Conservation (phyloP, 2,797 vertebrate species). For the Halcyon badia region DNA sequence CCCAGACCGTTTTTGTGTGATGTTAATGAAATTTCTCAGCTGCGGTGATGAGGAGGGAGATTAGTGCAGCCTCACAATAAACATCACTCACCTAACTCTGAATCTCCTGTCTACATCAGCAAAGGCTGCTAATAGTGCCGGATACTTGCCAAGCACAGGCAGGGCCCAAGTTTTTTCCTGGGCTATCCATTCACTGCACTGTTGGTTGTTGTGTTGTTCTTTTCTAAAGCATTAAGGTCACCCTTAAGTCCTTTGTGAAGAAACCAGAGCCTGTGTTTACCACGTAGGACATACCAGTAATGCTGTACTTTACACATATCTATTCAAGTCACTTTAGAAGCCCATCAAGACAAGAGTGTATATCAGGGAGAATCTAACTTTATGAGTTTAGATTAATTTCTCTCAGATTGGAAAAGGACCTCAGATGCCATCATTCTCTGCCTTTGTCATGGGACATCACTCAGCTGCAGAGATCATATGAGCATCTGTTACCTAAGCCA, state of each 20-base stretch:
- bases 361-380: constrained; percentile 20
- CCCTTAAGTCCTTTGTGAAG: not conserved
- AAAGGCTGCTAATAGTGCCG: not conserved
- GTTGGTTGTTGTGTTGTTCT: not conserved
- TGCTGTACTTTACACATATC: not conserved
- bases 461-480: not conserved
- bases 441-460: not conserved
- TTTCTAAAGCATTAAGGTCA: not conserved
- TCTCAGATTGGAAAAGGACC: not conserved
- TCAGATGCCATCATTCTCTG: not conserved
- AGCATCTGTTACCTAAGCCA: not conserved
- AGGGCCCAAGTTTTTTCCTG: not conserved
- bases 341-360: not conserved
- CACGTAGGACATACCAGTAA: not conserved
- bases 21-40: constrained; percentile 53
- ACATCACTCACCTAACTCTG: not conserved
- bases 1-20: not conserved
- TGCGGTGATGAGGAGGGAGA: constrained; percentile 14
- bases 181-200: not conserved
- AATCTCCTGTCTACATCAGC: not conserved
- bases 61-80: constrained; percentile 18
- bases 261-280: not conserved
- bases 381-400: not conserved
- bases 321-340: constrained; percentile 10
- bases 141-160: not conserved